These are phyloP conservation scores for Vireo altiloquus DNA, from an alignment of 2,113 vertebrate species.

Conservation along the genomic window DNA sequence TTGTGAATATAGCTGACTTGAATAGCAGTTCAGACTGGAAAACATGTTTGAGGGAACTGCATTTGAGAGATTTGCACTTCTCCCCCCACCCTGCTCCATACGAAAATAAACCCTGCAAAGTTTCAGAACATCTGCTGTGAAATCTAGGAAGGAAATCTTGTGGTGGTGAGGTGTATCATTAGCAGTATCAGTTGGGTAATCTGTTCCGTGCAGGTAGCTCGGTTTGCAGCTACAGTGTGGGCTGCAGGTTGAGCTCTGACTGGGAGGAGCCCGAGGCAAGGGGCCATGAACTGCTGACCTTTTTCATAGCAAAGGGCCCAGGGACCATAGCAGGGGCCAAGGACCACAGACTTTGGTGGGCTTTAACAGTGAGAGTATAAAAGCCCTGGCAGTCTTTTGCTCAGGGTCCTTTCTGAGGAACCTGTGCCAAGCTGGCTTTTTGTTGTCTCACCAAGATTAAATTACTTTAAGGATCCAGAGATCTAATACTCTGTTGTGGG, in stretches of 20 bases:
- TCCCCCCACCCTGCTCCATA: fast-evolving
- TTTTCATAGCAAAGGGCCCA: fast-evolving
- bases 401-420: background rate
- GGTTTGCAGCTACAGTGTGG: background rate
- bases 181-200: background rate
- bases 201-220: background rate
- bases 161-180: background rate
- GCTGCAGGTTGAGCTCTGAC: background rate
- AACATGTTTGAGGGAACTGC: background rate
- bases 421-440: fast-evolving
- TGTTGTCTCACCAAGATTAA: background rate
- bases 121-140: background rate
- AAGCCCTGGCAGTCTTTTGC: background rate
- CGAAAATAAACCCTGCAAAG: background rate
- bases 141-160: background rate
- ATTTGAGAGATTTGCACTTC: background rate
- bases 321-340: background rate
- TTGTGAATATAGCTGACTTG: background rate
- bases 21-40: background rate
- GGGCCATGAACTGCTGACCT: background rate
- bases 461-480: background rate
- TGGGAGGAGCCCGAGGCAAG: fast-evolving
- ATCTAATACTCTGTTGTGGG: background rate
- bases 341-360: background rate
- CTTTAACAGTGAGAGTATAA: background rate